These are phyloP conservation scores for Drosophila asahinai DNA, from an alignment of 1,140 invertebrate species.

Conservation along the genomic window DNA sequence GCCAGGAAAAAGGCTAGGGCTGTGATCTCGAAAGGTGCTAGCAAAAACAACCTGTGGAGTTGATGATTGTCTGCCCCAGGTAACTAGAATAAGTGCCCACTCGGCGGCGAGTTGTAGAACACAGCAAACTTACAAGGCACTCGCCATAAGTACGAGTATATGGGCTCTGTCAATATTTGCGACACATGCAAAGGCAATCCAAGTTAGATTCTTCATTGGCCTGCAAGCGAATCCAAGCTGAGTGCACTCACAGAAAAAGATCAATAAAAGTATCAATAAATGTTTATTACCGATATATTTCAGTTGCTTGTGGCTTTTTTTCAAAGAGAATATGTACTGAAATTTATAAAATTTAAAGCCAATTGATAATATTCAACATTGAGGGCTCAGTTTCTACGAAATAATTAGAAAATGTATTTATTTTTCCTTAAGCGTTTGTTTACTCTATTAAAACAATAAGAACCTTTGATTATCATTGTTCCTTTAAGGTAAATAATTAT, in stretches of 20 bases:
- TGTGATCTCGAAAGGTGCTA: conserved; percentile 49
- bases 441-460: not conserved
- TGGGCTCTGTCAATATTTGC: conserved; percentile 76
- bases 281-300: no score
- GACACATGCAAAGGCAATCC: conserved; percentile 69
- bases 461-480: not conserved
- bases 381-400: not conserved
- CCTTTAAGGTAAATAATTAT: not conserved
- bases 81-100: conserved; percentile 68
- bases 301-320: no score
- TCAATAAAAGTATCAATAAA: no score
- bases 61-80: conserved; percentile 34
- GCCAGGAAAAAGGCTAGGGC: conserved; percentile 61
- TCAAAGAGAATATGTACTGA: no score
- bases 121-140: conserved; percentile 55
- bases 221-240: conserved; percentile 21
- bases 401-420: not conserved
- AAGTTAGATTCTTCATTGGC: conserved; percentile 57
- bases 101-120: conserved; percentile 52
- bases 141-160: conserved; percentile 56
- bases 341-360: no score
- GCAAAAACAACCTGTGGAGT: conserved; percentile 25
- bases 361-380: not conserved
- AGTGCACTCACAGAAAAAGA: conserved; percentile 13
- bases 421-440: not conserved